Conservation (phyloP, 2,888 invertebrate genomes). For the Norana najaformis region DNA sequence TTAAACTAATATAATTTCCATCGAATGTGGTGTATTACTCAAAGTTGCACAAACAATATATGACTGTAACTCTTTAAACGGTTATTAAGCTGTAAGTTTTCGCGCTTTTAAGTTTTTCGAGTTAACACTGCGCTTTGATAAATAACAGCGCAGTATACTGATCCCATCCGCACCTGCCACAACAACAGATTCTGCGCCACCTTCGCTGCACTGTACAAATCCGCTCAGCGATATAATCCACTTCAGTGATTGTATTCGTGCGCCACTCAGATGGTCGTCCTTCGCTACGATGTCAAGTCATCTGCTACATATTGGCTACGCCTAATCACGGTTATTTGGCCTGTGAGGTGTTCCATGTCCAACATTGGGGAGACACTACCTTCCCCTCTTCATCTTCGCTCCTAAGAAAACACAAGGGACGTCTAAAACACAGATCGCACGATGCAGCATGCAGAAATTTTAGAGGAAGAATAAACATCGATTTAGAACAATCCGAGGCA, state of each 20-base stretch:
- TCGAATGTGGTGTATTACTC: not conserved
- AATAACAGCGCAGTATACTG: not conserved
- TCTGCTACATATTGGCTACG: not conserved
- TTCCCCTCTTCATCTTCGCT: too few relatives aligned
- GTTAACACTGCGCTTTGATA: not conserved
- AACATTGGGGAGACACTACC: too few relatives aligned
- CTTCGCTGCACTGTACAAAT: not conserved
- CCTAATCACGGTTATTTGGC: not conserved
- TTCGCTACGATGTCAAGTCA: not conserved
- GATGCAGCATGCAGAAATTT: too few relatives aligned
- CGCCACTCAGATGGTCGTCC: not conserved
- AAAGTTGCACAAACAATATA: not conserved
- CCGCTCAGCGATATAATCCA: not conserved
- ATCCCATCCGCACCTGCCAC: not conserved
- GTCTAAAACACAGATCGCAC: too few relatives aligned
- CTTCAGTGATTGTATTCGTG: not conserved
- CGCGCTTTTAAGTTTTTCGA: not conserved
- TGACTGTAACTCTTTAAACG: not conserved
- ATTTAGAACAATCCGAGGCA: too few relatives aligned
- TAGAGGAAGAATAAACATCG: too few relatives aligned
- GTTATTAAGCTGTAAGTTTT: not conserved
- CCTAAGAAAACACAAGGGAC: too few relatives aligned
- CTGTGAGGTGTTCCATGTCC: too few relatives aligned
- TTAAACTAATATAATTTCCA: not conserved
- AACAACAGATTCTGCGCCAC: not conserved